Percentiles rank a stretch among this genome's conserved stretches.
Evolutionary conservation across 1,140 invertebrate genomes (phyloP).

Genomic region (Drosophila sulfurigaster): DNA sequence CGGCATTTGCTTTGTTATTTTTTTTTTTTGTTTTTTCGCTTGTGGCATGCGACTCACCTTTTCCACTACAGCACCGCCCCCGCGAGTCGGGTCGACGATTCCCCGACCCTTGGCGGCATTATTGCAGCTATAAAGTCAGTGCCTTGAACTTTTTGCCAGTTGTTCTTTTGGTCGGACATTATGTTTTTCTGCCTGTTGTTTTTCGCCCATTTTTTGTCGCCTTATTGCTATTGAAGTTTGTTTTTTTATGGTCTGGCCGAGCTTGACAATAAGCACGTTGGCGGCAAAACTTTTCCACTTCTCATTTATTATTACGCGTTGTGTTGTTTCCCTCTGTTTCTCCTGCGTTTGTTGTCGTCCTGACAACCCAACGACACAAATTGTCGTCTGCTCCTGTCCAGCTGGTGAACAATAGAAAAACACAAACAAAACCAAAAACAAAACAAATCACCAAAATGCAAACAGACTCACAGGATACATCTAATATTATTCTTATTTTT

Average conservation of each 20-base stretch:
- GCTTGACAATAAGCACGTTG: conserved; percentile 81
- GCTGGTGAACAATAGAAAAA: conserved; percentile 13
- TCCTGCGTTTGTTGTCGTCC: conserved; percentile 55
- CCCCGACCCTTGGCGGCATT: conserved; percentile 50
- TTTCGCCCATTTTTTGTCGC: conserved; percentile 67
- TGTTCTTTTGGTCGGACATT: conserved; percentile 63
- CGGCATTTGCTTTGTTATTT: conserved; percentile 62
- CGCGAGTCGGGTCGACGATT: neutral
- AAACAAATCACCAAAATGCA: conserved; percentile 58
- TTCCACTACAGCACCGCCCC: neutral
- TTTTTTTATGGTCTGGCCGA: conserved; percentile 79
- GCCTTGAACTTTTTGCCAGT: conserved; percentile 75
- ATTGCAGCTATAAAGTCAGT: conserved; percentile 82
- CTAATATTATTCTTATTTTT: conserved; percentile 43
- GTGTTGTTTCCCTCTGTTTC: conserved; percentile 29
- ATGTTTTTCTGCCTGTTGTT: conserved; percentile 43
- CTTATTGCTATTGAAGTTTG: conserved; percentile 81
- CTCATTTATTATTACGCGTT: conserved; percentile 80
- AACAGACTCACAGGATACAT: conserved; percentile 63
- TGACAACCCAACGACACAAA: conserved; percentile 73
- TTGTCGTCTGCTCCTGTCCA: conserved; percentile 57
- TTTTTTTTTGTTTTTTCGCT: conserved; percentile 46
- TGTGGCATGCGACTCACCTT: conserved; percentile 75
- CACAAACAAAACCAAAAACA: conserved; percentile 21
- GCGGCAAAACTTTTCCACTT: conserved; percentile 80